A percentile compares a stretch with the other conserved stretches of the same genome.
These are phyloP conservation scores for Poecilia picta DNA, from an alignment of 2,797 vertebrate genomes.

Conservation along the genomic window DNA sequence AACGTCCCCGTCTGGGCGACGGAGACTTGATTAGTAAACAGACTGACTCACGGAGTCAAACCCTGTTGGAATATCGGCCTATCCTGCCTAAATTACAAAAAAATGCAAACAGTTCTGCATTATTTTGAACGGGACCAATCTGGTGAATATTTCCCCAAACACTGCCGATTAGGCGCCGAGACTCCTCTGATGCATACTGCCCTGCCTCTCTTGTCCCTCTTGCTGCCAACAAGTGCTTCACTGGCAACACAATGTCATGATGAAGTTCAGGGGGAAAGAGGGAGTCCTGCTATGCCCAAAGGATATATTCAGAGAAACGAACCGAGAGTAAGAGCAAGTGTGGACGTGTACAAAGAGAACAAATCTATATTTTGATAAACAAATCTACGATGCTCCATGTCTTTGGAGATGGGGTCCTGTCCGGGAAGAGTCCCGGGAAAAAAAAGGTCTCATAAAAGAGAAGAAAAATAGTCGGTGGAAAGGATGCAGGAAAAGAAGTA, in stretches of 20 bases:
- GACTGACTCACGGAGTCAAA: conserved; percentile 47
- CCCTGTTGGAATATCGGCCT: conserved; percentile 24
- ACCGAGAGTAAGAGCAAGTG: conserved; percentile 52
- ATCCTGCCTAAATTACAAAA: conserved; percentile 37
- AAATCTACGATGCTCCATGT: conserved; percentile 70
- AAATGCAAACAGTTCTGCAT: conserved; percentile 40
- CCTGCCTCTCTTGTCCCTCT: conserved; percentile 69
- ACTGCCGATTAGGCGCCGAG: conserved; percentile 74
- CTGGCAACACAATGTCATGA: conserved; percentile 59
- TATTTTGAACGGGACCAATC: conserved; percentile 73
- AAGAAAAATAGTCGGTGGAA: conserved; percentile 55
- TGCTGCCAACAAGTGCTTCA: conserved; percentile 65
- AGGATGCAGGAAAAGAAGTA: conserved; percentile 44
- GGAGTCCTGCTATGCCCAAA: conserved; percentile 40
- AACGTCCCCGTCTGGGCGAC: conserved; percentile 40
- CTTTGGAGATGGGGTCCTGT: conserved; percentile 56
- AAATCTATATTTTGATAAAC: conserved; percentile 84
- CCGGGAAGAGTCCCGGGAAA: conserved; percentile 36
- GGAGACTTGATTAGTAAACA: conserved; percentile 47
- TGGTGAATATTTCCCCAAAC: conserved; percentile 43
- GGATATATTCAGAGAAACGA: conserved; percentile 51
- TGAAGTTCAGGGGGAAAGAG: conserved; percentile 27
- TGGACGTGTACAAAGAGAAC: conserved; percentile 79
- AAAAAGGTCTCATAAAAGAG: conserved; percentile 56
- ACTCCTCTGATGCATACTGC: conserved; percentile 67